These are phyloP conservation scores for Drosophila busckii DNA, from an alignment of 1,140 invertebrate species.

Conservation along the genomic window DNA sequence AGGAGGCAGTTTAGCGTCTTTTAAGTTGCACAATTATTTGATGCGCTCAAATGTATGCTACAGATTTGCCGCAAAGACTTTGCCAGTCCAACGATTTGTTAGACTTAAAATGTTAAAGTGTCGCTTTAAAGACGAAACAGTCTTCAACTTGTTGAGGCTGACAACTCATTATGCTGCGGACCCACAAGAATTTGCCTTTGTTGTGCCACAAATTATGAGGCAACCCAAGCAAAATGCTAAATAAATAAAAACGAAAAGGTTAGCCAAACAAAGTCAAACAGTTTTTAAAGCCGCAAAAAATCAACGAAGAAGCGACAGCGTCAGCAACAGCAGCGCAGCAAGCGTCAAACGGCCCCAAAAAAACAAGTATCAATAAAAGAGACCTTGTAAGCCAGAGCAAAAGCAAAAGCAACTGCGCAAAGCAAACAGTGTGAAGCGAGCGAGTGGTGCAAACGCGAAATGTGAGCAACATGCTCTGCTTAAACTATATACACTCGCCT, in stretches of 20 bases:
- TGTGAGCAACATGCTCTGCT: too few relatives aligned
- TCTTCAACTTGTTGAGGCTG: slow-evolving; percentile 2
- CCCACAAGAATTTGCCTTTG: not conserved
- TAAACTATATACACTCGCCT: too few relatives aligned
- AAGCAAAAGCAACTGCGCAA: slow-evolving; percentile 26
- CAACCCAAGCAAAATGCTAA: not conserved
- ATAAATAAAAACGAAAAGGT: too few relatives aligned
- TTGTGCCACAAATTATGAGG: slow-evolving; percentile 26
- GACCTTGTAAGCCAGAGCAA: slow-evolving; percentile 59
- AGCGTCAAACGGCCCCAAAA: slow-evolving; percentile 27
- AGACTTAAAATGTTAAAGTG: too few relatives aligned
- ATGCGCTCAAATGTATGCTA: not conserved
- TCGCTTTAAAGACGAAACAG: not conserved
- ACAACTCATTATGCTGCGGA: too few relatives aligned
- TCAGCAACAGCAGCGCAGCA: not conserved
- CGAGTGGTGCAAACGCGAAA: too few relatives aligned
- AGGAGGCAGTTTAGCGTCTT: slow-evolving; percentile 9
- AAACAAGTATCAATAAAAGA: slow-evolving; percentile 64
- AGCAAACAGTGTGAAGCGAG: slow-evolving; percentile 59
- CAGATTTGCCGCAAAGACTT: not conserved
- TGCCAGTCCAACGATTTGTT: slow-evolving; percentile 2
- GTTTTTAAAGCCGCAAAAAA: slow-evolving; percentile 25
- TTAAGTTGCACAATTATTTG: not conserved
- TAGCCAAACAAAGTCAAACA: slow-evolving; percentile 25
- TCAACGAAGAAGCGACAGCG: too few relatives aligned